Evolutionary conservation across 1,140 invertebrate species (phyloP).

Genomic region (Hyles euphorbiae): DNA sequence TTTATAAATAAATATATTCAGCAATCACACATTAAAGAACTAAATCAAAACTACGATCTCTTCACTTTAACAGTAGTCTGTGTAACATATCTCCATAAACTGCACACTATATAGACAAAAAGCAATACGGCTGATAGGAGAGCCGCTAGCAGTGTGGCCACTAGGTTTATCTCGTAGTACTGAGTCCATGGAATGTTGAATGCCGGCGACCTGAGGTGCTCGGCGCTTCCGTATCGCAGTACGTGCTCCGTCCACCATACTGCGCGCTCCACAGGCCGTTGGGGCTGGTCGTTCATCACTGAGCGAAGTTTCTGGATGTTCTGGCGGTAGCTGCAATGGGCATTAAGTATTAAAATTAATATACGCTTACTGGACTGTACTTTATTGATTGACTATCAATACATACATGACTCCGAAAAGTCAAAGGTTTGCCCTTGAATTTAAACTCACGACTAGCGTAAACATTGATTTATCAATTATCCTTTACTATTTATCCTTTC

Average conservation of each 20-base stretch:
- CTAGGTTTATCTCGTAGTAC: slow-evolving; percentile 37
- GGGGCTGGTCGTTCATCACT: slow-evolving; percentile 72
- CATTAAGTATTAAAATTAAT: background rate
- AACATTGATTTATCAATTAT: too few species aligned
- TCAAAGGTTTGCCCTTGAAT: too few species aligned
- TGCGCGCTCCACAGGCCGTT: slow-evolving; percentile 59
- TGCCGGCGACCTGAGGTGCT: slow-evolving; percentile 57
- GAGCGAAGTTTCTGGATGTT: slow-evolving; percentile 6
- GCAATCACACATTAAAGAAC: too few species aligned
- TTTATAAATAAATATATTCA: too few species aligned
- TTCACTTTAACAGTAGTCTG: too few species aligned
- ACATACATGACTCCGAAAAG: too few species aligned
- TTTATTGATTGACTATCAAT: too few species aligned
- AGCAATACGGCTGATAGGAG: background rate
- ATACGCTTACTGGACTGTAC: background rate
- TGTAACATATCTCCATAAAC: background rate
- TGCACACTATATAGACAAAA: background rate
- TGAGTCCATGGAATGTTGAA: slow-evolving; percentile 22
- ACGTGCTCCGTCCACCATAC: slow-evolving; percentile 72
- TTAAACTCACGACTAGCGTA: too few species aligned
- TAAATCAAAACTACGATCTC: too few species aligned
- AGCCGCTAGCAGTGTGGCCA: background rate
- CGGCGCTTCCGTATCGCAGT: slow-evolving; percentile 65
- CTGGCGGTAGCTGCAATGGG: background rate
- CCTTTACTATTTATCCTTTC: too few species aligned